Conservation (phyloP, 1,140 invertebrate genomes). For the Lepidurus arcticus region DNA sequence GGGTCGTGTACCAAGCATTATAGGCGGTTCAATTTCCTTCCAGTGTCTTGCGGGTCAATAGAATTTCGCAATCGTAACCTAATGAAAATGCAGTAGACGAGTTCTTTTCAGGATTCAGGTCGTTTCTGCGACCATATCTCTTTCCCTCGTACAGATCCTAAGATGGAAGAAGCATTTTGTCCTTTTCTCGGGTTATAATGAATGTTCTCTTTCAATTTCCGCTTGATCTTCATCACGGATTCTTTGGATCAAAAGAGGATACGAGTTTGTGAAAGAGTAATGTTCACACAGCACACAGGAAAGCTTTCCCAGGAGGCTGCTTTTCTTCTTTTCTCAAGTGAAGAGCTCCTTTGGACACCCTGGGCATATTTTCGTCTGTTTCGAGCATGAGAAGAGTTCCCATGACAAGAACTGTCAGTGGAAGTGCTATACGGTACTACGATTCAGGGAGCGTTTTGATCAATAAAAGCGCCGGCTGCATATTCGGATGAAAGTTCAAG, state of each 20-base stretch:
- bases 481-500: neutral
- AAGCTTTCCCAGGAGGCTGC: neutral
- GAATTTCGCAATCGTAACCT: neutral
- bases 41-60: neutral
- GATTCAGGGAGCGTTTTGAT: neutral
- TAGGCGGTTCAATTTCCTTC: neutral
- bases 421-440: neutral
- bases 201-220: conserved; percentile 5
- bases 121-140: neutral
- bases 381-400: neutral
- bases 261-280: neutral
- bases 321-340: neutral
- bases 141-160: neutral
- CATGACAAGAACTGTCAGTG: neutral
- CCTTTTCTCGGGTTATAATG: neutral
- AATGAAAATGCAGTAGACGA: conserved; percentile 5
- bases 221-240: conserved; percentile 17
- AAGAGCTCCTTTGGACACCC: neutral
- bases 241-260: neutral
- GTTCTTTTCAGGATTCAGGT: neutral
- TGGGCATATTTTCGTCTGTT: neutral
- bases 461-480: neutral
- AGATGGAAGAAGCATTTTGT: neutral
- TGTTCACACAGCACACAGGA: neutral
- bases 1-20: neutral